Conservation (phyloP, 2,113 vertebrate species). For the Paradoxurus hermaphroditus region DNA sequence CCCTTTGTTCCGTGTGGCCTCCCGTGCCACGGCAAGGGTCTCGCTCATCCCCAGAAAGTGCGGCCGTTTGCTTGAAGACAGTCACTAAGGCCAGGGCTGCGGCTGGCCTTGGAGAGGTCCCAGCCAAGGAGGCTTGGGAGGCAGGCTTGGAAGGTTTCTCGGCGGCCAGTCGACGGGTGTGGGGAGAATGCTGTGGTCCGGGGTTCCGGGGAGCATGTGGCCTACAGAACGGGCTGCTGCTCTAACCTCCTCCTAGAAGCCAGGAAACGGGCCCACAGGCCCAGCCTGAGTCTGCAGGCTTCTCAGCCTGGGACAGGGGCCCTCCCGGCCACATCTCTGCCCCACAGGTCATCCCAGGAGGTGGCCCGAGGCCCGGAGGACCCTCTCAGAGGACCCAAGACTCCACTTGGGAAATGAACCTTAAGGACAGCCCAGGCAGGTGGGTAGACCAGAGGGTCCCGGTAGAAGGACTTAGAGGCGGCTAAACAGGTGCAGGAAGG, state of each 20-base stretch:
- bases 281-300: not conserved
- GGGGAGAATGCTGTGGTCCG: not conserved
- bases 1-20: not conserved
- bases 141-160: not conserved
- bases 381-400: accelerated
- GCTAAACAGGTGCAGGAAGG: not conserved
- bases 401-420: not conserved
- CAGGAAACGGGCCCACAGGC: not conserved
- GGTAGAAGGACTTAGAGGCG: not conserved
- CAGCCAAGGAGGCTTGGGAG: not conserved
- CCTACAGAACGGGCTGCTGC: not conserved
- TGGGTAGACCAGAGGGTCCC: not conserved
- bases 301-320: not conserved
- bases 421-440: not conserved
- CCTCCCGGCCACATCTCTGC: not conserved
- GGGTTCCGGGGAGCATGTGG: not conserved
- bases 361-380: not conserved
- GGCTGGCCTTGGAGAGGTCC: not conserved
- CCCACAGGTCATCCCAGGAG: not conserved
- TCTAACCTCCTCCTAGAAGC: not conserved
- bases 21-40: not conserved
- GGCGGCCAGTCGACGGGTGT: no score
- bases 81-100: not conserved
- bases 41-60: not conserved
- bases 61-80: not conserved